Evolutionary conservation across 1,140 invertebrate genomes (phyloP).

Genomic region (Diorhabda carinulata): DNA sequence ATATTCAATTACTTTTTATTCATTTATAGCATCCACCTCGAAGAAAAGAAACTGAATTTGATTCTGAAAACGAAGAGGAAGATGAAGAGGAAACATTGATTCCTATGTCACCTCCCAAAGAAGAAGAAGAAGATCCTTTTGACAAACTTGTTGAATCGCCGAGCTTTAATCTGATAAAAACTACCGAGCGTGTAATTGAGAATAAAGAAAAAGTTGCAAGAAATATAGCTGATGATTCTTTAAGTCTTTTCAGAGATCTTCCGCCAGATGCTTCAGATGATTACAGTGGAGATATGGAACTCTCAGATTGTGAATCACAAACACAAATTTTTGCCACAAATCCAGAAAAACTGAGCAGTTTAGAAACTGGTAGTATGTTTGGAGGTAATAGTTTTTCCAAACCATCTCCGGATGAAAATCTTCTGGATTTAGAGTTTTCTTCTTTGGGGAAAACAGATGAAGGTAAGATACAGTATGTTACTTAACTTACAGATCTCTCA

Average conservation of each 20-base stretch:
- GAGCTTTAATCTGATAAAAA: slow-evolving; percentile 38
- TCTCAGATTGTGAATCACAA: slow-evolving; percentile 57
- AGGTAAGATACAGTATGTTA: slow-evolving; percentile 40
- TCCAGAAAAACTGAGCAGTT: slow-evolving; percentile 9
- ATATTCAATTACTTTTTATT: no score
- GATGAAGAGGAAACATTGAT: slow-evolving; percentile 25
- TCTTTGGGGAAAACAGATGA: slow-evolving; percentile 36
- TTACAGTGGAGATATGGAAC: slow-evolving; percentile 52
- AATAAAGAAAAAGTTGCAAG: slow-evolving; percentile 30
- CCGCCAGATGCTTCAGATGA: slow-evolving; percentile 50
- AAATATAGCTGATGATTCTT: slow-evolving; percentile 33
- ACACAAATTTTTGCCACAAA: slow-evolving; percentile 52
- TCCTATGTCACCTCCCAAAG: neutral
- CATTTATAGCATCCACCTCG: slow-evolving; percentile 28
- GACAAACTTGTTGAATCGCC: slow-evolving; percentile 53
- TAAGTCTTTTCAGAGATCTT: slow-evolving; percentile 41
- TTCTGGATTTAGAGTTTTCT: slow-evolving; percentile 43
- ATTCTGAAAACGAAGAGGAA: slow-evolving; percentile 33
- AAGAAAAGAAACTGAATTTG: slow-evolving; percentile 31
- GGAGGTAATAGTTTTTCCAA: slow-evolving; percentile 50
- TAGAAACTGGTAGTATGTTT: slow-evolving; percentile 53
- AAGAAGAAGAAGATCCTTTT: slow-evolving; percentile 47
- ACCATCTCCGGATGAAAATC: slow-evolving; percentile 42
- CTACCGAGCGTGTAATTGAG: slow-evolving; percentile 22
- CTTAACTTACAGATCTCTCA: no score